Percentiles rank a stretch among this genome's conserved stretches.
Conservation (phyloP, 2,113 vertebrate species). For the Isichthys henryi region DNA sequence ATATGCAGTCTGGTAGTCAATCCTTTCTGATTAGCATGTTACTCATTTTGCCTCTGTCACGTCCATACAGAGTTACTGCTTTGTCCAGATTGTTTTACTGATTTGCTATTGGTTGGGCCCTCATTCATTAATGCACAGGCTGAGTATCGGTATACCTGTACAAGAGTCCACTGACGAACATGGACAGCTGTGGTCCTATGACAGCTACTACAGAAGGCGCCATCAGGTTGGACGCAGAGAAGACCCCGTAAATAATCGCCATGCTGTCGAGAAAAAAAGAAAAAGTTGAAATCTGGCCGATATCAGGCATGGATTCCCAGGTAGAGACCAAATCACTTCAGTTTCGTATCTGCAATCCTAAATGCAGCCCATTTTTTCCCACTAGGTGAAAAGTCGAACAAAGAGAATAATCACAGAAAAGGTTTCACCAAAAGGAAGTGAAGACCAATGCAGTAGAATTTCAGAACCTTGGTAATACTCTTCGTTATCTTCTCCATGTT, state of each 20-base stretch:
- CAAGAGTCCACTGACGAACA: slow-evolving; percentile 84
- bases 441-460: background rate
- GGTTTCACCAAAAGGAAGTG: background rate
- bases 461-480: background rate
- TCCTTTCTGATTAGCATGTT: background rate
- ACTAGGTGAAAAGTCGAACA: background rate
- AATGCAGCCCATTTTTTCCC: background rate
- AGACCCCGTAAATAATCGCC: slow-evolving; percentile 93
- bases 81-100: background rate
- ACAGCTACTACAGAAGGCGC: slow-evolving; percentile 85
- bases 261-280: slow-evolving; percentile 58
- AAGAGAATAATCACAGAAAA: background rate
- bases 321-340: background rate
- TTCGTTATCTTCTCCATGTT: background rate
- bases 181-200: slow-evolving; percentile 79
- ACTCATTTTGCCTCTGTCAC: background rate
- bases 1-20: background rate
- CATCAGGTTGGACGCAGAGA: slow-evolving; percentile 88
- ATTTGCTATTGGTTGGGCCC: background rate
- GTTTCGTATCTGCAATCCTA: background rate
- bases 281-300: background rate
- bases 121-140: background rate
- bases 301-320: background rate
- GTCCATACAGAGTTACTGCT: background rate
- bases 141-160: slow-evolving; percentile 71